These are phyloP conservation scores for Phenganax stokvisi DNA, from an alignment of 92 coral and sea anemone species.

Conservation along the genomic window DNA sequence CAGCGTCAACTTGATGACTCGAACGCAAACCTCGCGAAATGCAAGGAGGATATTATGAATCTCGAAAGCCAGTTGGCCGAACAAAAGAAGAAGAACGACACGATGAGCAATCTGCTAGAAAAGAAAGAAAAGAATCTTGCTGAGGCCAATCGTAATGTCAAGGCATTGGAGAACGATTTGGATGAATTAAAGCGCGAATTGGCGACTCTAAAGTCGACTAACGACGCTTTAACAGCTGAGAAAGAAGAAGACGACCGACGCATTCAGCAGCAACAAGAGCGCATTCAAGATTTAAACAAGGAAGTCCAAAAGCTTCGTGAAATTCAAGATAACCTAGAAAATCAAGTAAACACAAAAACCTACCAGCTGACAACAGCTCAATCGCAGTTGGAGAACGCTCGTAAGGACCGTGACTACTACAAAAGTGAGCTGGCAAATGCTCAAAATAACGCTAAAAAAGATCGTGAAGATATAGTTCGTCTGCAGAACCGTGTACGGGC, in stretches of 20 bases:
- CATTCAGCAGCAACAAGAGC: constrained; percentile 51
- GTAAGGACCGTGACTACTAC: constrained; percentile 58
- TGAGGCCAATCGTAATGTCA: constrained; percentile 54
- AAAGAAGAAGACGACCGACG: constrained; percentile 62
- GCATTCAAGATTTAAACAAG: constrained; percentile 52
- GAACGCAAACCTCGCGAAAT: constrained; percentile 52
- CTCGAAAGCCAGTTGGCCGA: constrained; percentile 74
- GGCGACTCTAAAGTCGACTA: constrained; percentile 45
- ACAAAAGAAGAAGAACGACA: constrained; percentile 73
- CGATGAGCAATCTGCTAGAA: constrained; percentile 53
- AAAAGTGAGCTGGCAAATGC: constrained; percentile 53
- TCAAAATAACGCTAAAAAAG: constrained; percentile 51
- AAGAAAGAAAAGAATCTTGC: constrained; percentile 57
- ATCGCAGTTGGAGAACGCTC: constrained; percentile 48
- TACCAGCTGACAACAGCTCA: constrained; percentile 57
- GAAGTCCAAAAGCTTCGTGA: constrained; percentile 61
- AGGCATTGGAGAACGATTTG: constrained; percentile 52
- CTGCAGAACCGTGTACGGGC: constrained; percentile 60
- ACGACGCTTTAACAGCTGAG: constrained; percentile 71
- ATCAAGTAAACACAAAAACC: constrained; percentile 55
- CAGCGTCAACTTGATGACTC: constrained; percentile 65
- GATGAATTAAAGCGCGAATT: constrained; percentile 57
- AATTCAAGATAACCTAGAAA: constrained; percentile 49
- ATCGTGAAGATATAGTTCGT: constrained; percentile 55
- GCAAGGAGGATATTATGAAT: constrained; percentile 63